These are phyloP conservation scores for Dicerorhinus sumatrensis DNA, from an alignment of 2,113 vertebrate genomes.

Conservation along the genomic window DNA sequence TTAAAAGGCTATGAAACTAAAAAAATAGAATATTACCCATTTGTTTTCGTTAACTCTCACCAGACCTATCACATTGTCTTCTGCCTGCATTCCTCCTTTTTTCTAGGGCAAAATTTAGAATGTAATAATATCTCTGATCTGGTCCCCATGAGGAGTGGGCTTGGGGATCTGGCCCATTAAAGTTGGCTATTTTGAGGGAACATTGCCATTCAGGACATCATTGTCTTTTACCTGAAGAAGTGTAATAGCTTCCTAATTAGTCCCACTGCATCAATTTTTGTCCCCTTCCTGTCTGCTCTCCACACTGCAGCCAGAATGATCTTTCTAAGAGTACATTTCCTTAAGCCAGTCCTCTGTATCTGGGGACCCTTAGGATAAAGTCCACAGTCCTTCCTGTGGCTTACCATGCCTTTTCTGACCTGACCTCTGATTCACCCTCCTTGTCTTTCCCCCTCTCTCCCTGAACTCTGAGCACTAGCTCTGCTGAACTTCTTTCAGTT, in stretches of 20 bases:
- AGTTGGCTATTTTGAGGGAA: conserved; percentile 68
- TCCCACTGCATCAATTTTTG: background rate
- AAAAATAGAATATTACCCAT: background rate
- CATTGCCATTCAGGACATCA: background rate
- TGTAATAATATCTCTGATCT: background rate
- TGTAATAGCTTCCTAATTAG: conserved; percentile 9
- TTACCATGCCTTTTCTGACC: background rate
- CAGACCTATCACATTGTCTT: conserved; percentile 8
- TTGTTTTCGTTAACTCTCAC: conserved; percentile 26
- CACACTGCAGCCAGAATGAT: background rate
- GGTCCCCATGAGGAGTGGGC: conserved; percentile 51
- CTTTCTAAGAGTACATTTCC: background rate
- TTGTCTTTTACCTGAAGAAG: conserved; percentile 43
- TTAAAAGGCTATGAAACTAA: conserved; percentile 7
- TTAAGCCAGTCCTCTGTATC: background rate
- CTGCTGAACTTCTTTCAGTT: background rate
- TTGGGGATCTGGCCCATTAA: conserved; percentile 75
- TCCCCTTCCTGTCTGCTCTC: background rate
- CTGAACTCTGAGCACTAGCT: background rate
- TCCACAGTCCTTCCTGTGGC: background rate
- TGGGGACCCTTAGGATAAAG: background rate
- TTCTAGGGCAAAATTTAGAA: conserved; percentile 63
- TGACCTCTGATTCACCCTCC: background rate
- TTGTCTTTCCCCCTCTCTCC: background rate
- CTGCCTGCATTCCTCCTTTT: background rate